A percentile compares a stretch with the other conserved stretches of the same genome.
Conservation (phyloP, 2,888 invertebrate species). For the Resseliella maxima region DNA sequence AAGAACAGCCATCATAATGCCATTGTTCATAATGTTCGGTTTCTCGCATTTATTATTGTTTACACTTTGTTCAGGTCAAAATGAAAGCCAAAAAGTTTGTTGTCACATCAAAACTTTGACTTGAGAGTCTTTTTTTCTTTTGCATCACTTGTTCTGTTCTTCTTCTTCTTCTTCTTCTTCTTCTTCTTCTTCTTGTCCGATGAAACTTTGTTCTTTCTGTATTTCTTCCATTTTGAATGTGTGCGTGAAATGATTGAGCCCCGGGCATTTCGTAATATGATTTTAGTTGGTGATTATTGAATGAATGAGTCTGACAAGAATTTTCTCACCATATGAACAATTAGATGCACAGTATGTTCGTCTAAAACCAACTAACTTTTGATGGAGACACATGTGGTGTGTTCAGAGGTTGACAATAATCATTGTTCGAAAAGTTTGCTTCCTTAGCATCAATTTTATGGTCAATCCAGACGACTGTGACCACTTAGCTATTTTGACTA, state of each 20-base stretch:
- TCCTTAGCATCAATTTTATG: not conserved
- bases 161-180: not conserved
- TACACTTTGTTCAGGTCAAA: not conserved
- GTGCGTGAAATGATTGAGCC: not conserved
- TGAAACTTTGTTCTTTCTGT: no score
- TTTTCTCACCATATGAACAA: slow-evolving; percentile 21
- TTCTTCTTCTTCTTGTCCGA: not conserved
- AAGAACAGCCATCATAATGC: not conserved
- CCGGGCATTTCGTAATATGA: not conserved
- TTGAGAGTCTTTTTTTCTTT: not conserved
- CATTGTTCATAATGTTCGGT: slow-evolving; percentile 24
- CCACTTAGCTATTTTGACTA: no score
- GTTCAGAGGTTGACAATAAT: not conserved
- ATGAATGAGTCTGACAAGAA: not conserved
- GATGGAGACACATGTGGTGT: slow-evolving; percentile 24
- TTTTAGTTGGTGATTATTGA: not conserved
- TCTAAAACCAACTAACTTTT: not conserved
- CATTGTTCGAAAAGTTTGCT: slow-evolving; percentile 35
- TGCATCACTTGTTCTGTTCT: no score
- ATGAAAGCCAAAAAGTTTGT: slow-evolving; percentile 26
- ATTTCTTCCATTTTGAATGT: not conserved
- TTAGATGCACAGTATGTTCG: slow-evolving; percentile 17
- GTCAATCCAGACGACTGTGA: no score
- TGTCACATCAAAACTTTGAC: slow-evolving; percentile 4
- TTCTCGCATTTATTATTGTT: slow-evolving; percentile 1